These are phyloP conservation scores for Lepisosteus oculatus DNA, from an alignment of 2,113 vertebrate genomes.

Conservation along the genomic window DNA sequence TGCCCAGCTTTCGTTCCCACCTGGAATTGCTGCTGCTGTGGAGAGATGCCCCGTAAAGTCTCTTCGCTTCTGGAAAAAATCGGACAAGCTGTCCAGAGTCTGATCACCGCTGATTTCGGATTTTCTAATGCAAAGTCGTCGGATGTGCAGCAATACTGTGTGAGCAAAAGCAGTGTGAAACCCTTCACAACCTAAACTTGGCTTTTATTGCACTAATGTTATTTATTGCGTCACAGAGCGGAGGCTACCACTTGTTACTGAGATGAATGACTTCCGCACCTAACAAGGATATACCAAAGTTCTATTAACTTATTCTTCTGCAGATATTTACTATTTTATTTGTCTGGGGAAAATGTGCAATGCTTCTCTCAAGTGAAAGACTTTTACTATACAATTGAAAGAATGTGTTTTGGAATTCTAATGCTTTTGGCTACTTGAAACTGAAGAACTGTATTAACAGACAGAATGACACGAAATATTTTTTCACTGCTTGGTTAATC, in stretches of 20 bases:
- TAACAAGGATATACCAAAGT: conserved; percentile 80
- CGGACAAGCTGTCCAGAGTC: conserved; percentile 73
- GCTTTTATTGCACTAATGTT: conserved; percentile 72
- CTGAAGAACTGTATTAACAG: conserved; percentile 53
- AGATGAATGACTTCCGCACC: conserved; percentile 70
- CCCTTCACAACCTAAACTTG: conserved; percentile 42
- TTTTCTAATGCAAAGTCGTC: conserved; percentile 69
- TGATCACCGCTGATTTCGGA: conserved; percentile 66
- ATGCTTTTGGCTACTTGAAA: conserved; percentile 45
- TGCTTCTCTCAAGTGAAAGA: conserved; percentile 74
- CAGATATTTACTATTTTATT: conserved; percentile 46
- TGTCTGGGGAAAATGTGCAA: conserved; percentile 88
- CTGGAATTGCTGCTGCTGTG: conserved; percentile 77
- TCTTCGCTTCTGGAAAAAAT: conserved; percentile 81
- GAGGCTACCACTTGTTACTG: conserved; percentile 69
- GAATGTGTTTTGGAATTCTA: conserved; percentile 55
- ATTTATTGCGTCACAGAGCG: conserved; percentile 59
- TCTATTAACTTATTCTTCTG: conserved; percentile 39
- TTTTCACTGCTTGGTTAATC: conserved; percentile 56
- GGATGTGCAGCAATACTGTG: conserved; percentile 74
- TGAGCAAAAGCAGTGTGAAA: conserved; percentile 57
- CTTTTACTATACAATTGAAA: conserved; percentile 53
- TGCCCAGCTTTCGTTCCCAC: conserved; percentile 54
- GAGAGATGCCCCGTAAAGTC: conserved; percentile 60
- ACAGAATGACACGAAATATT: conserved; percentile 75